Evolutionary conservation across 2,113 vertebrate genomes (phyloP), one percentile per base, ranked within the genome.

Genomic region (Planiliza haematocheilus): DNA sequence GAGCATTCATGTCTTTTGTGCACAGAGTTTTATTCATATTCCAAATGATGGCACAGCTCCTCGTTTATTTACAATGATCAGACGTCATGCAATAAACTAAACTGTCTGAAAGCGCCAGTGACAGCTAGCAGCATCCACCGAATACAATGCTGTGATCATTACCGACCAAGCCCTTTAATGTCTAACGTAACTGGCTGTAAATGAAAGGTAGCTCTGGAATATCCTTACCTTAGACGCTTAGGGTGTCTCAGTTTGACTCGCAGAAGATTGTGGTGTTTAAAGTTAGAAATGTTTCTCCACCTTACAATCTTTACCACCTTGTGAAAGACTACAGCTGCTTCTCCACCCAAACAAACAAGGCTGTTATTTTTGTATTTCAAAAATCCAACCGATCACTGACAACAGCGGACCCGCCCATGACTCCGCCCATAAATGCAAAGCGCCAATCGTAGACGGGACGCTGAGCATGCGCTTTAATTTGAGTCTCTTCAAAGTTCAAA

Each of bases 301-400:
- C 10, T 45, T 38, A 7, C 21, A 3, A 5, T 45, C 30, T 39
- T 10, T 8, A 9, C 8, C 4, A 11, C 8, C 8, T 7, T 36
- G 1, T 24, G 3, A 24, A 41, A n/a, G 1, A 7, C 9, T 8
- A 0, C 4, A 4, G 16, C 10, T 56, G 50, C 13, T 30, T 30
- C 24, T 4, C 10, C 12, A 20, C 1, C 4, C 6, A 16, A 49
- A 18, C 12, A 9, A 34, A 16, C 0, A 30, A 30, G 24, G 3
- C 24, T 30, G 21, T 21, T 56, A 46, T 53, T 79, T 81, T 72
- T 71, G 20, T 30, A 57, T 80, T 91, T 86, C 50, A 91, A 90
- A 92, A 70, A n/a, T 57, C 62, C 78, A 85, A 90, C 88, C 82
- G 85, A 89, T 77, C 65, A 9, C 13, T 14, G 34, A 42, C 34